phyloP scores from a whole-genome alignment of 2,113 vertebrate species.

The Micromys minutus region DNA sequence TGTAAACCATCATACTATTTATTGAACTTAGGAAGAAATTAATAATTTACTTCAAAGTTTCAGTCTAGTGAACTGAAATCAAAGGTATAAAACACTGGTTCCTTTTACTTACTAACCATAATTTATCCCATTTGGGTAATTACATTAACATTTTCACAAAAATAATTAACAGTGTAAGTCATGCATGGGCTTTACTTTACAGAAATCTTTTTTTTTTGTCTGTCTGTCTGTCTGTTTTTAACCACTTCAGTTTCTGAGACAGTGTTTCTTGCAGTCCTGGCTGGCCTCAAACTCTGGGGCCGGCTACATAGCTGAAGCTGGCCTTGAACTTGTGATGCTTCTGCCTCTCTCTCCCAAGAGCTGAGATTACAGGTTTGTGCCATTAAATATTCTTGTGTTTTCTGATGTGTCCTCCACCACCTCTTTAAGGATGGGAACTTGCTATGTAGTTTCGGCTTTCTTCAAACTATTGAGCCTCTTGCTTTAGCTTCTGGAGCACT shows the following conservation, averaged over 20 bases:
- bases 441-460: background rate
- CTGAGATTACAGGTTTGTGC: background rate
- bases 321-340: background rate
- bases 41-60: constrained; percentile 66
- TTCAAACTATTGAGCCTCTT: background rate
- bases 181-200: constrained; percentile 61
- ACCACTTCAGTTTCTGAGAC: background rate
- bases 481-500: background rate
- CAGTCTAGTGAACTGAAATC: constrained; percentile 62
- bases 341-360: background rate
- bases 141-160: constrained; percentile 58
- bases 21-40: constrained; percentile 69
- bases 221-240: no score
- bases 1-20: constrained; percentile 70
- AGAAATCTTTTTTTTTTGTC: constrained; percentile 10
- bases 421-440: background rate
- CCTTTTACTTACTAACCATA: constrained; percentile 49
- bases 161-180: constrained; percentile 46
- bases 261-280: background rate
- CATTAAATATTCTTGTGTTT: background rate
- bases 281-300: background rate
- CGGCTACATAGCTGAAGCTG: background rate
- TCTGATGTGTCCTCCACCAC: background rate
- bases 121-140: constrained; percentile 51
- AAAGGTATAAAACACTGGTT: constrained; percentile 43